Evolutionary conservation across 1,140 invertebrate species (phyloP).

Genomic region (Oncopodura yosiiana): DNA sequence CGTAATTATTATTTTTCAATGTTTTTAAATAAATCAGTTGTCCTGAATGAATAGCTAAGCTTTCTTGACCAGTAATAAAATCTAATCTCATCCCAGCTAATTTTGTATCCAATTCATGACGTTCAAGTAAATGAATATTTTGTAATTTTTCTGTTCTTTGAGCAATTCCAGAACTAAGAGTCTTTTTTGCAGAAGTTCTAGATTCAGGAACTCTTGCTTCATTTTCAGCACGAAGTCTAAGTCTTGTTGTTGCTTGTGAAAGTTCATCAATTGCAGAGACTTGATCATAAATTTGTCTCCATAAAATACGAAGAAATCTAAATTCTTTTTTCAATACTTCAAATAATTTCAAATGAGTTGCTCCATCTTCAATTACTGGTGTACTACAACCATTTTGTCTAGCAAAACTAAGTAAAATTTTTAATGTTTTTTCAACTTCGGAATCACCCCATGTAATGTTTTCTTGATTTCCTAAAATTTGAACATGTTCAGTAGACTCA

Average conservation of each 20-base stretch:
- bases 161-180: conserved; percentile 34
- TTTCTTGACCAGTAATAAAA: conserved; percentile 25
- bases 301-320: conserved; percentile 50
- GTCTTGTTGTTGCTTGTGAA: conserved; percentile 58
- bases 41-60: conserved; percentile 44
- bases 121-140: conserved; percentile 43
- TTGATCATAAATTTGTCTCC: conserved; percentile 50
- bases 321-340: conserved; percentile 58
- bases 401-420: conserved; percentile 41
- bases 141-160: conserved; percentile 37
- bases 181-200: conserved; percentile 33
- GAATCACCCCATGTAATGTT: conserved; percentile 48
- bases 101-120: conserved; percentile 42
- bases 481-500: conserved; percentile 39
- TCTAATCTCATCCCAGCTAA: conserved; percentile 36
- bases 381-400: conserved; percentile 27
- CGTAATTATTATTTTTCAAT: conserved; percentile 42
- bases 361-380: conserved; percentile 42
- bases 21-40: conserved; percentile 49
- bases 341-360: conserved; percentile 48
- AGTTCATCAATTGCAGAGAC: conserved; percentile 60
- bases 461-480: conserved; percentile 35
- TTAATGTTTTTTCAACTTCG: conserved; percentile 48
- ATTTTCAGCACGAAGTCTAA: conserved; percentile 45
- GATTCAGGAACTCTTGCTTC: conserved; percentile 39